Evolutionary conservation across 2,113 vertebrate genomes (phyloP).

Genomic region (Peromyscus leucopus): DNA sequence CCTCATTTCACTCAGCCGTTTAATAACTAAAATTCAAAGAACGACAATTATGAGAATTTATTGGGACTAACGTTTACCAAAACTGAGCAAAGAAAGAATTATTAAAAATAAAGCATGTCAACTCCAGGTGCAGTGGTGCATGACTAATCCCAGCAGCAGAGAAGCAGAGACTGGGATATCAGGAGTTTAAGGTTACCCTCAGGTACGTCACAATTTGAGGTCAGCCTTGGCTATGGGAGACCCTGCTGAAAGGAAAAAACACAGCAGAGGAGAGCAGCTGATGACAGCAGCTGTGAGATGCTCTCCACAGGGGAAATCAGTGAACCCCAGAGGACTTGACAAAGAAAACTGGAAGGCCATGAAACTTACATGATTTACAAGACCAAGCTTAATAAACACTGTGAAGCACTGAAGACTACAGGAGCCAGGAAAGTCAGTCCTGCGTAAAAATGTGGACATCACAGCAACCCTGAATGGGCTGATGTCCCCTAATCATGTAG

Average conservation of each 20-base stretch:
- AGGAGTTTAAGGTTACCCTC: background rate
- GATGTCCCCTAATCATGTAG: background rate
- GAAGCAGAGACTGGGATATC: background rate
- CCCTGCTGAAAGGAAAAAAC: constrained; percentile 47
- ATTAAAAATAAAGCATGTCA: constrained; percentile 82
- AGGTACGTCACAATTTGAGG: background rate
- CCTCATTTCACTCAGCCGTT: constrained; percentile 49
- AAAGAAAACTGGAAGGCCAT: constrained; percentile 51
- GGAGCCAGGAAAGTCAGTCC: constrained; percentile 47
- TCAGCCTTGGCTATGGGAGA: background rate
- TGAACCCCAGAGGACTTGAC: constrained; percentile 61
- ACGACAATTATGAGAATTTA: constrained; percentile 79
- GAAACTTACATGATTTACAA: constrained; percentile 70
- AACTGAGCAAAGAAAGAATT: constrained; percentile 79
- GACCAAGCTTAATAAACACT: constrained; percentile 62
- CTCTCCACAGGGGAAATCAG: constrained; percentile 52
- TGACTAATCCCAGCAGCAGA: background rate
- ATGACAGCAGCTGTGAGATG: constrained; percentile 82
- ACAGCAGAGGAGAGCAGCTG: constrained; percentile 71
- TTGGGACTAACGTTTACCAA: constrained; percentile 81
- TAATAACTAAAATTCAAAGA: constrained; percentile 76
- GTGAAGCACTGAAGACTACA: background rate
- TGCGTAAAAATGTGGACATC: constrained; percentile 33
- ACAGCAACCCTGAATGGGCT: constrained; percentile 36
- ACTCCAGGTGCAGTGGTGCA: background rate